Evolutionary conservation across 2,888 invertebrate species (phyloP), one percentile per base, ranked within the genome.

Genomic region (Polymixis flavicincta): DNA sequence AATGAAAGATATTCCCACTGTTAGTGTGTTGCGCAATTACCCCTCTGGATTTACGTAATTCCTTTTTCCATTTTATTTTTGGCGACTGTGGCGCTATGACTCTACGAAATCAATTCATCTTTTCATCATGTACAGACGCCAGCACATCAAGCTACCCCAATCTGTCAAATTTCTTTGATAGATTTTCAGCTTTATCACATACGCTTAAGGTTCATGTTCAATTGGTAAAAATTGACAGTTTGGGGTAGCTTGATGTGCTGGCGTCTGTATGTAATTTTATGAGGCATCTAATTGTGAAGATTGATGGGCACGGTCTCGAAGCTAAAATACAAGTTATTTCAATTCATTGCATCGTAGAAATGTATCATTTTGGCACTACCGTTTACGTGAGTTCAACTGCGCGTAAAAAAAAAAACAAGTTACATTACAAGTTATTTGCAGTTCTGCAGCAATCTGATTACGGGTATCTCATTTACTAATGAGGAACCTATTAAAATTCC

Each of bases 331-430:
- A 42, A 71, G 63, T 71, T 64, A 42, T 54, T 71, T 67, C 17
- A 67, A 42, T 63, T n/a, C 19, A 74, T 61, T 48, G 22, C 52
- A 63, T 37, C 55, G 54, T 22, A 32, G 52, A 55, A 77, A 55
- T 78, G 32, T 45, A 78, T 71, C 25, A 78, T 83, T 71, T 64
- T 68, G 64, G 42, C 67, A 69, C 55, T 25, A 59, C 19, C 22
- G 48, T 57, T 80, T 69, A 61, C 74, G 80, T 80, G 81, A 81
- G 75, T 68, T 81, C 76, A 81, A 25, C 25, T 84, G 85, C 67
- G 85, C 85, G 85, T 84, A 81, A 79, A 79, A n/a, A n/a, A n/a
- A 68, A 66, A 79, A 71, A 50, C 81, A 57, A 55, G 85, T 84
- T 80, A 70, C 28, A 45, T 63, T 74, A 60, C 63, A 48, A 22